phyloP scores from a whole-genome alignment of 2,113 vertebrate genomes.

The Oxyruncus cristatus region DNA sequence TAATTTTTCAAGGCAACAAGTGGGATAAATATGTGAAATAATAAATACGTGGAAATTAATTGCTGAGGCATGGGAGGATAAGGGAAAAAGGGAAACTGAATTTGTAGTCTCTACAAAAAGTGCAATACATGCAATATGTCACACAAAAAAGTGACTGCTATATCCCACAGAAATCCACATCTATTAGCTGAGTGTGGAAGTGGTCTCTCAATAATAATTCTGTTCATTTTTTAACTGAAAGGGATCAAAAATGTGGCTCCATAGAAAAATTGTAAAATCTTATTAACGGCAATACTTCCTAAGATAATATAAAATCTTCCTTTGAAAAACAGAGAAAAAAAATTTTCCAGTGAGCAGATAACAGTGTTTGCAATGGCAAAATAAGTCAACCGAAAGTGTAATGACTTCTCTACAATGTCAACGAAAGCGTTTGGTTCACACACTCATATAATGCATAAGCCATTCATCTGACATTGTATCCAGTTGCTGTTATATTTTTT shows the following conservation, averaged over 20 bases:
- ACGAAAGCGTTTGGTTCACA: constrained; percentile 10
- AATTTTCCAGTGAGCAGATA: background rate
- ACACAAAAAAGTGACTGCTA: background rate
- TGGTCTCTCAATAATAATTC: background rate
- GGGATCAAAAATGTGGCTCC: background rate
- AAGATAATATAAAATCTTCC: background rate
- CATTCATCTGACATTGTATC: background rate
- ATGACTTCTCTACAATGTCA: constrained; percentile 35
- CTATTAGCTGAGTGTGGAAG: background rate
- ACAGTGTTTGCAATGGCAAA: constrained; percentile 4
- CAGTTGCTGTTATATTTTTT: constrained; percentile 21
- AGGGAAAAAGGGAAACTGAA: background rate
- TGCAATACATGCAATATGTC: background rate
- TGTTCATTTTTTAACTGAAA: background rate
- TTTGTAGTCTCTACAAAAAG: background rate
- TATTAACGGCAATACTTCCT: background rate
- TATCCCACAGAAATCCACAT: background rate
- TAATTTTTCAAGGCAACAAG: background rate
- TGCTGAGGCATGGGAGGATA: background rate
- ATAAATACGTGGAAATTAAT: background rate
- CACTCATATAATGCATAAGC: constrained; percentile 39
- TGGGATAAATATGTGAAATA: background rate
- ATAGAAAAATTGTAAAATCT: background rate
- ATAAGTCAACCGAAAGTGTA: constrained; percentile 44
- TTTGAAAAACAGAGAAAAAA: background rate